These are phyloP conservation scores for Lycocerus yunnanus DNA, from an alignment of 2,888 invertebrate genomes.

Conservation along the genomic window DNA sequence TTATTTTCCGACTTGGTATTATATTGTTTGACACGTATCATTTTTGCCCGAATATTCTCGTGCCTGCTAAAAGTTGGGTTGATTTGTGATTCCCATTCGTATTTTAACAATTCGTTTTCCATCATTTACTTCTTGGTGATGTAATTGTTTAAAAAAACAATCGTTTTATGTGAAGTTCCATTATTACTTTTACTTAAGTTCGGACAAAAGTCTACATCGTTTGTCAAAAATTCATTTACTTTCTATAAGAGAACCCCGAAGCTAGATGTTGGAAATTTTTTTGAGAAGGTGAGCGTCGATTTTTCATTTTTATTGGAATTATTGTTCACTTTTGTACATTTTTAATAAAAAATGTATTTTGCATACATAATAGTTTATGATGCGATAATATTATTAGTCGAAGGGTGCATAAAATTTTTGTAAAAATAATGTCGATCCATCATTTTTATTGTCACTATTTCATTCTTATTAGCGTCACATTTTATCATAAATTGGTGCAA, in stretches of 20 bases:
- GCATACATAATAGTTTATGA: conserved; percentile 13
- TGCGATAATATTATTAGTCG: conserved; percentile 7
- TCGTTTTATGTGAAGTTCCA: not conserved
- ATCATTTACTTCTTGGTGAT: not conserved
- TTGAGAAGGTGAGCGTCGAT: not conserved
- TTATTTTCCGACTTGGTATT: conserved; percentile 4
- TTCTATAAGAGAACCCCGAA: not conserved
- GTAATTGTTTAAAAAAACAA: not conserved
- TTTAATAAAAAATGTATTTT: not conserved
- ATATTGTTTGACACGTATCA: conserved; percentile 16
- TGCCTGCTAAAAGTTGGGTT: not conserved
- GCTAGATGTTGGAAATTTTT: not conserved
- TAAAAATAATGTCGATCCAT: conserved; percentile 8
- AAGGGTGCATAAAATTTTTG: conserved; percentile 18
- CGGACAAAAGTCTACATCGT: not conserved
- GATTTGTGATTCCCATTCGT: conserved; percentile 9
- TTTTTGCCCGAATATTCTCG: conserved; percentile 9
- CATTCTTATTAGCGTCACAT: not conserved
- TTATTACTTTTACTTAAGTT: not conserved
- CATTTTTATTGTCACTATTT: conserved; percentile 6
- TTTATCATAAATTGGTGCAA: not conserved
- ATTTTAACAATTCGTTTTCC: not conserved
- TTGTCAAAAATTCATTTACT: not conserved
- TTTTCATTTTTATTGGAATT: not conserved
- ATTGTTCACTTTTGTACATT: not conserved